A percentile compares a stretch with the other conserved stretches of the same genome.
These are phyloP conservation scores for Orthosia gracilis DNA, from an alignment of 2,888 invertebrate genomes.

Conservation along the genomic window DNA sequence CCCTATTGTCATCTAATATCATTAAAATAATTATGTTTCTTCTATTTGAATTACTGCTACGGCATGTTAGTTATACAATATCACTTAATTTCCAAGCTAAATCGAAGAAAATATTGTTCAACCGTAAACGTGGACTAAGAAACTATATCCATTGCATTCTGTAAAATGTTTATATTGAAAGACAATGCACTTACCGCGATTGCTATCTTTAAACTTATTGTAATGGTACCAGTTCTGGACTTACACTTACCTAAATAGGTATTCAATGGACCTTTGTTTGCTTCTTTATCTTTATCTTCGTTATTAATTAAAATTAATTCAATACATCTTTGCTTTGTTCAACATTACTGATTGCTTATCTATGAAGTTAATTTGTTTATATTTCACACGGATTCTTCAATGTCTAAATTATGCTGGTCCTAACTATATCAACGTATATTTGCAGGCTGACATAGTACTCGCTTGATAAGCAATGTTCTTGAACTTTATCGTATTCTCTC, in stretches of 20 bases:
- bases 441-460: not conserved
- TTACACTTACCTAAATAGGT: conserved; percentile 42
- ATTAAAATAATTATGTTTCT: not conserved
- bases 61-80: conserved; percentile 20
- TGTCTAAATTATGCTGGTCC: not conserved
- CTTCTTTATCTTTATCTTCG: conserved; percentile 33
- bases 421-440: not conserved
- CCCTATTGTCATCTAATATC: not conserved
- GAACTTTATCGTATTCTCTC: conserved; percentile 26
- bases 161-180: conserved; percentile 21
- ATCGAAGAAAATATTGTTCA: conserved; percentile 35
- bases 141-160: conserved; percentile 10
- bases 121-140: conserved; percentile 17
- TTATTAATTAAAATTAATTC: conserved; percentile 33
- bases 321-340: not conserved
- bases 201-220: conserved; percentile 47
- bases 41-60: conserved; percentile 15
- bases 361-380: not conserved
- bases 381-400: not conserved
- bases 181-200: conserved; percentile 48
- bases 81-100: conserved; percentile 32
- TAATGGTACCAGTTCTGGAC: conserved; percentile 17
- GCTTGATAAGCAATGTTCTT: conserved; percentile 25
- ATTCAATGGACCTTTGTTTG: conserved; percentile 52
- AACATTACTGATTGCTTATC: conserved; percentile 1